Evolutionary conservation across 2,888 invertebrate species (phyloP), one percentile per base, ranked within the genome.

Genomic region (Petrophora chlorosata): DNA sequence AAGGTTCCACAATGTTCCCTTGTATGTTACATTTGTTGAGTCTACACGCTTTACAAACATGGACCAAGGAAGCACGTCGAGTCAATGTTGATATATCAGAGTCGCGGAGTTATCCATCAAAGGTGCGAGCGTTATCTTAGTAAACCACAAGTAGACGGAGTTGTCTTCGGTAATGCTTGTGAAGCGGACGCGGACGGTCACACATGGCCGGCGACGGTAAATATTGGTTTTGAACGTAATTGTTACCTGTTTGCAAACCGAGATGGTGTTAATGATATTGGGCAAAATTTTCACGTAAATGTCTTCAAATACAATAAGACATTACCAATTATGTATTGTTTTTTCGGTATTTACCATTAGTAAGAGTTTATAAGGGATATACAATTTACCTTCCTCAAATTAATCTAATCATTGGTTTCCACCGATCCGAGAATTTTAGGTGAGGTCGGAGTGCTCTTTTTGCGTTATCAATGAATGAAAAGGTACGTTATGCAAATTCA

Each of bases 11-110:
- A 14, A 13, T 8, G n/a, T 14, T 12, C 19, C 19, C 26, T 34
- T 19, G 7, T 1, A n/a, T 26, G 4, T 4, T 22, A 34, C 4
- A 10, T 40, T 1, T 34, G 7, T 22, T 8, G 5, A 29, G 29
- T 40, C 10, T 9, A 15, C 19, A 19, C 2, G 12, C 14, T 8
- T 26, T 13, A 34, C 5, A 22, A 23, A 29, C 28, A 46, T 33
- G 28, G 30, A 23, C 22, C 34, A 23, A 56, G 56, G 61, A 61
- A 59, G 47, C 65, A 57, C 54, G 62, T 63, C 62, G 59, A 53
- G 63, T 61, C 63, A 71, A 61, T 67, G 61, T 71, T 69, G 60
- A 62, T 60, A 33, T 29, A 32, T 5, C 5, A 44, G 39, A 19
- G 28, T 22, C n/a, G n/a, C n/a, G n/a, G n/a, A n/a, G n/a, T n/a